Percentiles rank a stretch among this genome's conserved stretches.
phyloP scores from a whole-genome alignment of 2,888 invertebrate species.

The Diplolepis rosae region DNA sequence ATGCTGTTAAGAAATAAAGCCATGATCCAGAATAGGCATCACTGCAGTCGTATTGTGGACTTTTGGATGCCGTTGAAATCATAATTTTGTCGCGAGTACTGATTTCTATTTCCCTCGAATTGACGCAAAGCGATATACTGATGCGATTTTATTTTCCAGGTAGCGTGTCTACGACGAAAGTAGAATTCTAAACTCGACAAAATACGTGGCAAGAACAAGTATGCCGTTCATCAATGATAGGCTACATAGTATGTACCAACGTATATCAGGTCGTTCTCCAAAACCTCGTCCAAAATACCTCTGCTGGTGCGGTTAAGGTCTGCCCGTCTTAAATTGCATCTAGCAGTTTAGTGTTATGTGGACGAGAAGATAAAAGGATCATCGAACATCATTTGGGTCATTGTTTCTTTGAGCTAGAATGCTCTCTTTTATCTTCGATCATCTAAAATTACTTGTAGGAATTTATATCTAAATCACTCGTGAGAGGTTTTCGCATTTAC shows the following conservation, averaged over 20 bases:
- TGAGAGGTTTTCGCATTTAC: conserved; percentile 65
- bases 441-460: conserved; percentile 51
- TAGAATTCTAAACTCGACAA: conserved; percentile 29
- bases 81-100: conserved; percentile 51
- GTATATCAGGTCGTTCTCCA: conserved; percentile 40
- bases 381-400: conserved; percentile 36
- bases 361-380: conserved; percentile 64
- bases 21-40: conserved; percentile 74
- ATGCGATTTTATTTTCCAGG: background rate
- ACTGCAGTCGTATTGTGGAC: conserved; percentile 75
- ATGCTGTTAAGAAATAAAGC: conserved; percentile 41
- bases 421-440: conserved; percentile 57
- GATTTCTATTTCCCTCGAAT: conserved; percentile 25
- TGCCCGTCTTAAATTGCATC: conserved; percentile 57
- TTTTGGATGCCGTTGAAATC: conserved; percentile 72
- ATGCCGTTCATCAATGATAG: background rate
- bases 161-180: conserved; percentile 7
- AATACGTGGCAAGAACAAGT: conserved; percentile 14
- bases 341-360: conserved; percentile 44
- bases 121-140: background rate
- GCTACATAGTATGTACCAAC: background rate
- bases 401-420: conserved; percentile 23
- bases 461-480: conserved; percentile 51
- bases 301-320: conserved; percentile 73
- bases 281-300: conserved; percentile 73